Base-by-base conservation (phyloP, 2,888 invertebrate species). In the Rosalia funebris region DNA sequence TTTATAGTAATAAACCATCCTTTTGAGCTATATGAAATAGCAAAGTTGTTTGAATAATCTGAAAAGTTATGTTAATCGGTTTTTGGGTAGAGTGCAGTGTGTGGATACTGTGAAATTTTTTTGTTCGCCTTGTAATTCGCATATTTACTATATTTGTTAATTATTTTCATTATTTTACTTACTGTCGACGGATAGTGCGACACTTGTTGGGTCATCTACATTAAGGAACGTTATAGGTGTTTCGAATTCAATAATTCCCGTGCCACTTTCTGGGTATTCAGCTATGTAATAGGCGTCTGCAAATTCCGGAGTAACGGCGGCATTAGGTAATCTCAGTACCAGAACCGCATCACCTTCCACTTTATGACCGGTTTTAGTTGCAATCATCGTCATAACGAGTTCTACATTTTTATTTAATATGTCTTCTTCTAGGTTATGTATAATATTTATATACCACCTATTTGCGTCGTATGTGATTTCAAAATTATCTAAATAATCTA, bases 241-340 rank as follows among this genome's bases (percentile, higher is more conserved):
- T n/a, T 48, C 31, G 14, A 59, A 59, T 1, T 59, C 53, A 1
- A 59, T 46, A 14, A 14, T 5, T 14, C 44, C 59, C 2, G 52
- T 41, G 15, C 32, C 16, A 1, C 9, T 41, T 15, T 57, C 37
- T 16, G 32, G 47, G 17, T 59, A 59, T 34, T 19, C 7, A 1
- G 41, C 53, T 11, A 25, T 31, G 11, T 59, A 59, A 10, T 19
- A 41, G 9, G 50, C 1, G 5, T 46, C 37, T 1, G 47, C 37
- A 42, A 47, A 60, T 25, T 46, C 12, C 1, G 55, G 60, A 1
- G 5, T 14, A 34, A 34, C 10, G 10, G 34, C 11, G 10, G 34
- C 34, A n/a, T 11, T 11, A 2, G 34, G 34, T n/a, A 34, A 34
- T 11, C 2, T n/a, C 34, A 34, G 11, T 2, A 34, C 11, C 10